Percentiles rank a stretch among this genome's conserved stretches.
Evolutionary conservation across 2,888 invertebrate species (phyloP).

Genomic region (Phragmatobia fuliginosa): DNA sequence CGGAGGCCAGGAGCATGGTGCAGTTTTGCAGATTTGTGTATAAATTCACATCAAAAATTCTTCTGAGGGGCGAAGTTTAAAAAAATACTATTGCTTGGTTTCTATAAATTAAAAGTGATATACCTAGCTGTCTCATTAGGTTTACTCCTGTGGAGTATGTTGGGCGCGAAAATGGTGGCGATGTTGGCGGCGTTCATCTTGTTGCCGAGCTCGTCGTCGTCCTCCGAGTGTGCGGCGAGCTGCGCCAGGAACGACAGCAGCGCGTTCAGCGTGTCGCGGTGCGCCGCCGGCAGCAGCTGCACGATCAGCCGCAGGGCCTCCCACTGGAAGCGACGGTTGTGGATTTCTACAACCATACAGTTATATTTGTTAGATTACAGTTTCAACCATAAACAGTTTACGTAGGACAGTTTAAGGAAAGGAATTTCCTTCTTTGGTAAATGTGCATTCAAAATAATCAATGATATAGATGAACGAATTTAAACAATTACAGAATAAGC

Average conservation of each 20-base stretch:
- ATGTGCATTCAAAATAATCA: background rate
- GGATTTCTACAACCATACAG: conserved; percentile 88
- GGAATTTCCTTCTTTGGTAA: background rate
- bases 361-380: background rate
- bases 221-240: conserved; percentile 91
- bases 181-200: conserved; percentile 97
- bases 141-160: conserved; percentile 93
- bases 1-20: too few relatives aligned
- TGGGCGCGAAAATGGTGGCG: conserved; percentile 97
- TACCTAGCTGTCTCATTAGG: conserved; percentile 85
- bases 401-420: background rate
- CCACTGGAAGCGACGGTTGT: conserved; percentile 93
- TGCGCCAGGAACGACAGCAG: conserved; percentile 93
- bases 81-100: too few relatives aligned
- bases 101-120: conserved; percentile 23
- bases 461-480: too few relatives aligned
- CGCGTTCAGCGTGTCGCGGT: conserved; percentile 95
- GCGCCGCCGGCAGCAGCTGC: conserved; percentile 93
- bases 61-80: background rate
- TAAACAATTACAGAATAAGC: too few relatives aligned
- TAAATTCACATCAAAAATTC: background rate
- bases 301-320: conserved; percentile 94
- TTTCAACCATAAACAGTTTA: background rate
- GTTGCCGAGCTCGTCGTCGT: conserved; percentile 91
- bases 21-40: too few relatives aligned